Base-by-base conservation (phyloP, 2,888 invertebrate genomes). In the Napeogenes sylphis region DNA sequence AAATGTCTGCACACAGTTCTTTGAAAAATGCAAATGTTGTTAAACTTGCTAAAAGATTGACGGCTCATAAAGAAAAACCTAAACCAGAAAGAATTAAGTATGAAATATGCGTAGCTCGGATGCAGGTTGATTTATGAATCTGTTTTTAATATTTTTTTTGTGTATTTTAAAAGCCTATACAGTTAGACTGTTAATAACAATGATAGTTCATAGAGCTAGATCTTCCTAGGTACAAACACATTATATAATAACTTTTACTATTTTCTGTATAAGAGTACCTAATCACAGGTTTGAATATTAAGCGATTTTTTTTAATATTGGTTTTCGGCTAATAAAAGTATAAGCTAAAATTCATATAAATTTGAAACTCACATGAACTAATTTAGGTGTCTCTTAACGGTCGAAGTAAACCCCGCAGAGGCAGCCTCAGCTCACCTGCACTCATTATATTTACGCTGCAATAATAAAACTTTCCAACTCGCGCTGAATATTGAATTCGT, bases 381-480 rank as follows among this genome's bases (percentile, higher is more conserved):
- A 85, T 85, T 83, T 77, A 73, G 75, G 72, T 81, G 79, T 84
- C 83, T 84, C 72, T 73, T 64, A 83, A 82, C 78, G 80, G 78
- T 76, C 71, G 76, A 69, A 76, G 80, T 85, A 86, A 89, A 87
- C 85, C 84, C 82, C 67, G 73, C 83, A 86, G 88, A 86, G 8
- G 12, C 86, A 80, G 78, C 83, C 83, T 81, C 78, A 82, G 78
- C 83, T 88, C 85, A 89, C 90, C 89, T 89, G 87, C 85, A 85
- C 87, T 90, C 88, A 86, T 90, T 89, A 89, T 89, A 87, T 89
- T 87, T 89, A 90, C 82, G 85, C 88, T 84, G 87, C 84, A 87
- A 89, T 90, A 89, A 89, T 87, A 88, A 90, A 90, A 90, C 84
- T 90, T 90, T 82, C 78, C 86, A 84, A 85, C 86, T 87, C 83